Base-by-base conservation (phyloP, 2,113 vertebrate genomes). In the Chionodraco myersi region DNA sequence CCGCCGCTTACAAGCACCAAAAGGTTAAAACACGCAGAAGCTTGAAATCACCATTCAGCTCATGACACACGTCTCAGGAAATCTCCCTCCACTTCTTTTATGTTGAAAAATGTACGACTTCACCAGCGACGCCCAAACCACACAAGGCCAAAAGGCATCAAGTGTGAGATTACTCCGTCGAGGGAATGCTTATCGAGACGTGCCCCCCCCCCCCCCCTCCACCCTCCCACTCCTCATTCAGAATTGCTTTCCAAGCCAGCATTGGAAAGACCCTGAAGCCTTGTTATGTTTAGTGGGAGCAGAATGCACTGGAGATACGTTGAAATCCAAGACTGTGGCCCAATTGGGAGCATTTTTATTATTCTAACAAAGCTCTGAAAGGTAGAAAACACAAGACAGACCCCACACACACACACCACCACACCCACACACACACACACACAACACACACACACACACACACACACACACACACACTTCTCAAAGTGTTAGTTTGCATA, bases 171-270 rank as follows among this genome's bases (percentile, higher is more conserved):
- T 83, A 85, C 52, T 54, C 68, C 63, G 34, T 51, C n/a, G 41
- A 79, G 83, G 79, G 84, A 87, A 82, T 73, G 81, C 88, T 93
- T 92, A 88, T 91, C 68, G 56, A 78, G 84, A 88, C 72, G 71
- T 64, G 53, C 16, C 45, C 48, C 14, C 41, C 48, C 26, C 41
- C 48, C 26, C 41, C 61, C 44, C 18, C 26, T 49, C 62, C 16
- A 49, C 62, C 14, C 71, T 57, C 79, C 68, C 66, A 75, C 80
- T 79, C 84, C 73, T 83, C 87, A 83, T 75, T 86, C 79, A 77
- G 93, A 93, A 94, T 93, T 93, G 91, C 91, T 93, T 92, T 90
- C 72, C 83, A 89, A 83, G 83, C 80, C 61, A 64, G 83, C 69
- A 14, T 62, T 49, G 62, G 72, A 86, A 82, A 86, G 62, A 72